phyloP scores from a whole-genome alignment of 2,888 invertebrate species.

The Himalopsyche anomala region DNA sequence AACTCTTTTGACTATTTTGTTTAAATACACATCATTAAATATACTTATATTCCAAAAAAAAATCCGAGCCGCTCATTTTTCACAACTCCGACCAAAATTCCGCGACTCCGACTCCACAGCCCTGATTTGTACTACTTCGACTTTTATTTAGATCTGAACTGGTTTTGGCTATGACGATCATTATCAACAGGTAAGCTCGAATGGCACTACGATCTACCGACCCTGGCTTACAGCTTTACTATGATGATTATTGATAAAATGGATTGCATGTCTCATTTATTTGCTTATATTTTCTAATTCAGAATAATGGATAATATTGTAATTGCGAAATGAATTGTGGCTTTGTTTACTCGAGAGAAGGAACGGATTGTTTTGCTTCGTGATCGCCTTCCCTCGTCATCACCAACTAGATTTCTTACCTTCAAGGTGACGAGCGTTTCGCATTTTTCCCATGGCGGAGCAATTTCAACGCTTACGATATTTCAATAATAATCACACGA shows the following conservation, averaged over 20 bases:
- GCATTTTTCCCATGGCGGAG: slow-evolving; percentile 4
- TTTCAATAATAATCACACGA: slow-evolving; percentile 6
- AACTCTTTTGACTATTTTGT: no score
- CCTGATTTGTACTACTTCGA: no score
- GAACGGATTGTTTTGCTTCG: background rate
- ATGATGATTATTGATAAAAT: background rate
- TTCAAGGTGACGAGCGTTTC: slow-evolving; percentile 4
- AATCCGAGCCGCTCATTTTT: no score
- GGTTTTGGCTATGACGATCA: no score
- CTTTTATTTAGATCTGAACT: no score
- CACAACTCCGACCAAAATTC: no score
- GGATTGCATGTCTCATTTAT: background rate
- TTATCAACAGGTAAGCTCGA: no score
- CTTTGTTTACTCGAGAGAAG: background rate
- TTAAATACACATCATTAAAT: no score
- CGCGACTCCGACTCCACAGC: no score
- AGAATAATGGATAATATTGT: background rate
- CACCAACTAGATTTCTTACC: background rate
- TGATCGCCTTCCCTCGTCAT: slow-evolving; percentile 23
- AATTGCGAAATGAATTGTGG: slow-evolving; percentile 11
- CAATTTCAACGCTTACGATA: background rate
- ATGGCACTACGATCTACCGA: no score
- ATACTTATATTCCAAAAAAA: no score
- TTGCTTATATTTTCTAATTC: background rate
- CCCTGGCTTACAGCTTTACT: no score